A percentile compares a stretch with the other conserved stretches of the same genome.
phyloP scores from a whole-genome alignment of 2,113 vertebrate genomes.

The Sula dactylatra region DNA sequence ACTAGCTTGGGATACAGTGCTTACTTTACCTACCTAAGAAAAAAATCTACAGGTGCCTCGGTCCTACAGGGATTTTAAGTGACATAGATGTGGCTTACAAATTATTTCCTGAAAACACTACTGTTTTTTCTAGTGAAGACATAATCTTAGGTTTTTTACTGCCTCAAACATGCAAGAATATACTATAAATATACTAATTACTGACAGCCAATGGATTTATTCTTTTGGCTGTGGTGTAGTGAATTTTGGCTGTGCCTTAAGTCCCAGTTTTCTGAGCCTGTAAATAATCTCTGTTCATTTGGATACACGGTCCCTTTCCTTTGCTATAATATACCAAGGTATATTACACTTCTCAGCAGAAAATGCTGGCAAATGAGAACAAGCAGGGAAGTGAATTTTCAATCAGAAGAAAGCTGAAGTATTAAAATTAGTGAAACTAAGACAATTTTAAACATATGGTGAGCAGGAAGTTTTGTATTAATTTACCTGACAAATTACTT shows the following conservation, averaged over 20 bases:
- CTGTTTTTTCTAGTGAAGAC: neutral
- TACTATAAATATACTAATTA: neutral
- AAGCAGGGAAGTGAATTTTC: neutral
- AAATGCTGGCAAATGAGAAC: neutral
- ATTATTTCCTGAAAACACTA: neutral
- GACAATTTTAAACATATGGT: neutral
- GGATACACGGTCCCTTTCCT: rapidly evolving
- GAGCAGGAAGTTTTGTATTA: neutral
- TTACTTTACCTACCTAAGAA: neutral
- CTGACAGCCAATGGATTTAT: neutral
- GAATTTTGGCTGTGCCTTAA: neutral
- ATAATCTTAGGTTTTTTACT: neutral
- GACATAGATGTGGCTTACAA: neutral
- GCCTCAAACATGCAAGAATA: neutral
- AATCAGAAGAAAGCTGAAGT: neutral
- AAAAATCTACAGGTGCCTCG: neutral
- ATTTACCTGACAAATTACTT: neutral
- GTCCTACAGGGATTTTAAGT: neutral
- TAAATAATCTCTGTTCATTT: neutral
- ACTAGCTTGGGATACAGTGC: neutral
- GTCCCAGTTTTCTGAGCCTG: neutral
- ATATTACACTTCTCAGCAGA: neutral
- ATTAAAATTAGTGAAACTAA: neutral
- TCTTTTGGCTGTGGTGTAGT: neutral
- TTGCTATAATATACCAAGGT: neutral